Conservation (phyloP, 1,140 invertebrate genomes). For the Patella vulgata region DNA sequence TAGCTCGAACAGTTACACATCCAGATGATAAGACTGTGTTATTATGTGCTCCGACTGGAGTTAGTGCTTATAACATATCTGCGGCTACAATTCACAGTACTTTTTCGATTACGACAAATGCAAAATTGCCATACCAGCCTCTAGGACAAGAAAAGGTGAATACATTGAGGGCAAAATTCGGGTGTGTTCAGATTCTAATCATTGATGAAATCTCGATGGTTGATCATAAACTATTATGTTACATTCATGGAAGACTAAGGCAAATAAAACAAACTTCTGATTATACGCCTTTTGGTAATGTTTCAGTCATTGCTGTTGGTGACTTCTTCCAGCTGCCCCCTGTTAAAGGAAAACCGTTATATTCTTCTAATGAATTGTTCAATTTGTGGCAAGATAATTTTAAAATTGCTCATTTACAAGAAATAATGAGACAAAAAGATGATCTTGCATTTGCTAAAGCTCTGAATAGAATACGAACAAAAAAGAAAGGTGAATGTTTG, state of each 20-base stretch:
- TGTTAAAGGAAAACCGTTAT: background rate
- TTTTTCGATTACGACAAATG: constrained; percentile 9
- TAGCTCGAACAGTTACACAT: background rate
- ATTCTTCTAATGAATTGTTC: background rate
- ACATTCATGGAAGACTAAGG: constrained; percentile 21
- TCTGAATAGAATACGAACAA: constrained; percentile 21
- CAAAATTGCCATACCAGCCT: constrained; percentile 2
- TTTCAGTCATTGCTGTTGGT: background rate
- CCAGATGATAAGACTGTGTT: constrained; percentile 21
- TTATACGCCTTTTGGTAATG: background rate
- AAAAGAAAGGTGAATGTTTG: background rate
- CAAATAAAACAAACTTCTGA: constrained; percentile 8
- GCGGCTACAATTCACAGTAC: constrained; percentile 19
- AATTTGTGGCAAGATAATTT: constrained; percentile 18
- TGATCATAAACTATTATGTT: constrained; percentile 21
- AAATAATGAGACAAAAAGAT: constrained; percentile 29
- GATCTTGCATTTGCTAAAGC: constrained; percentile 21
- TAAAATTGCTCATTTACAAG: constrained; percentile 8
- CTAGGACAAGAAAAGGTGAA: constrained; percentile 16
- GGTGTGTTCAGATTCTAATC: constrained; percentile 18
- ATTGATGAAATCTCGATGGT: constrained; percentile 38
- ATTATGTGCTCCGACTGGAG: constrained; percentile 16
- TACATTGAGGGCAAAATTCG: constrained; percentile 13
- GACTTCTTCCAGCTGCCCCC: constrained; percentile 10
- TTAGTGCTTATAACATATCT: constrained; percentile 19